These are phyloP conservation scores for Cydia pomonella DNA, from an alignment of 1,140 invertebrate genomes.

Conservation along the genomic window DNA sequence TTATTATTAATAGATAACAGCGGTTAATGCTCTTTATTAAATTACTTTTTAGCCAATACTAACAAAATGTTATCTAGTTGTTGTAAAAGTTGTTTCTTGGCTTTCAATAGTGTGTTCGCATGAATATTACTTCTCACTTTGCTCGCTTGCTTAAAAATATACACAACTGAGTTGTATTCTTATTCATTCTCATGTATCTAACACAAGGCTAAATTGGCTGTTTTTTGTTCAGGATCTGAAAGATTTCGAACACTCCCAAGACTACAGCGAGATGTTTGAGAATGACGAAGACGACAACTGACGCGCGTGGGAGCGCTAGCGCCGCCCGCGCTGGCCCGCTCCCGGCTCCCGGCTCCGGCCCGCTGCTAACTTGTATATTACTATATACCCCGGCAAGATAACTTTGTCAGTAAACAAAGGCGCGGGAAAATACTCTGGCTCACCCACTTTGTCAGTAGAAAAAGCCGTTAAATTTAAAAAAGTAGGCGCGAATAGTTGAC, in stretches of 20 bases:
- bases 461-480: too few relatives aligned
- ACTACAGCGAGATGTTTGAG: slow-evolving; percentile 77
- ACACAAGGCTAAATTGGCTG: slow-evolving; percentile 34
- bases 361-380: slow-evolving; percentile 31
- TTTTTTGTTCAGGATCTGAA: slow-evolving; percentile 73
- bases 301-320: slow-evolving; percentile 38
- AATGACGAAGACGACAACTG: slow-evolving; percentile 77
- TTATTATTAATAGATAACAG: too few relatives aligned
- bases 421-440: too few relatives aligned
- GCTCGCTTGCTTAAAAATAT: not conserved
- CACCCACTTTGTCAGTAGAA: too few relatives aligned
- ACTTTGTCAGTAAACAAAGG: too few relatives aligned
- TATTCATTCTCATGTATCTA: slow-evolving; percentile 66
- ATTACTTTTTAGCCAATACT: too few relatives aligned
- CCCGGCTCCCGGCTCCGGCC: too few relatives aligned
- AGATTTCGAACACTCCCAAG: slow-evolving; percentile 71
- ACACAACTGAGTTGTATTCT: slow-evolving; percentile 57
- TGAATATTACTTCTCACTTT: not conserved
- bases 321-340: slow-evolving; percentile 17
- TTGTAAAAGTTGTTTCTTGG: not conserved
- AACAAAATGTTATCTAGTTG: too few relatives aligned
- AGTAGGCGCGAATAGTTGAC: too few relatives aligned
- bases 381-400: not conserved
- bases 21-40: too few relatives aligned
- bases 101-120: not conserved